phyloP scores from a whole-genome alignment of 2,113 vertebrate species.

The Oriolus oriolus region DNA sequence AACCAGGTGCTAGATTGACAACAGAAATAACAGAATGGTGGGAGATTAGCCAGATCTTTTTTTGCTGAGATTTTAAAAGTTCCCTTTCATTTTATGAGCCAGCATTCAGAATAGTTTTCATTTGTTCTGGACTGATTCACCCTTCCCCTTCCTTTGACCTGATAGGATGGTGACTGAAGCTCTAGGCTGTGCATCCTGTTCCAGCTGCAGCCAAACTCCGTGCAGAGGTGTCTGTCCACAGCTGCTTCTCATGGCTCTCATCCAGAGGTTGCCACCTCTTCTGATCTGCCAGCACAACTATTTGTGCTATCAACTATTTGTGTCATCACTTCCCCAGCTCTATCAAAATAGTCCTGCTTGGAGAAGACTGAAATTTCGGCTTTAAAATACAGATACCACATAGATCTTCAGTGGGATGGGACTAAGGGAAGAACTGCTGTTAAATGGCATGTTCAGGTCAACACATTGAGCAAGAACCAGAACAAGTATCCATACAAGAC shows the following conservation, averaged over 20 bases:
- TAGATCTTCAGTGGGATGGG: background rate
- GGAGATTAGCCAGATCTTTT: background rate
- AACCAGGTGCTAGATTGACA: background rate
- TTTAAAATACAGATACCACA: background rate
- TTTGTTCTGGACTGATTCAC: background rate
- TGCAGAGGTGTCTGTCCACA: background rate
- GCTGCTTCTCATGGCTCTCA: background rate
- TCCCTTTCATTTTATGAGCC: background rate
- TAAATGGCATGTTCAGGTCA: background rate
- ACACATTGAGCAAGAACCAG: background rate
- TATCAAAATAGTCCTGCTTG: background rate
- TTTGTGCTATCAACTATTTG: background rate
- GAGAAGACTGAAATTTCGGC: background rate
- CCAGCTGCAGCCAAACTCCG: background rate
- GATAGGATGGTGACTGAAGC: background rate
- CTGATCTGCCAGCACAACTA: background rate
- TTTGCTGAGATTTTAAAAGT: background rate
- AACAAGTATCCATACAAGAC: background rate
- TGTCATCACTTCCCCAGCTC: background rate
- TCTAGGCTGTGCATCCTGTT: background rate
- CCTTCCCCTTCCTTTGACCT: background rate
- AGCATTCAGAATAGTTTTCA: background rate
- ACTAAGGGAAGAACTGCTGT: background rate
- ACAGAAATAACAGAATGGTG: background rate
- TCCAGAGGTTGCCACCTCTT: background rate